Percentiles rank a stretch among this genome's conserved stretches.
These are phyloP conservation scores for Thinocorus orbignyianus DNA, from an alignment of 2,113 vertebrate genomes.

Conservation along the genomic window DNA sequence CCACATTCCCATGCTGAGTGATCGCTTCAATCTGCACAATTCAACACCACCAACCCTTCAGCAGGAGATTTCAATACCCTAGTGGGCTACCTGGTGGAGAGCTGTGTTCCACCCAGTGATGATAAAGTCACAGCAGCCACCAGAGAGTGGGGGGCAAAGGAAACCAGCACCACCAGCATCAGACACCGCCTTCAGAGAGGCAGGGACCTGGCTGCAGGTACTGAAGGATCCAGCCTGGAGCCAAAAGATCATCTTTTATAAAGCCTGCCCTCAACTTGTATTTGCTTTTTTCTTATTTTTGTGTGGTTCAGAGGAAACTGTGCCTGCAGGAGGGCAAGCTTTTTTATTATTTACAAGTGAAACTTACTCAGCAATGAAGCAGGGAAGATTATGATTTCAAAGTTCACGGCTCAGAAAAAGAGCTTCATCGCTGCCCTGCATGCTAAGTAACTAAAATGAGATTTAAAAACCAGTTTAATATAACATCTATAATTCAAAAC, in stretches of 20 bases:
- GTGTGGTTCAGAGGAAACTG: background rate
- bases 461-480: background rate
- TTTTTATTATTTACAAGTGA: background rate
- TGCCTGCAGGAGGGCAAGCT: background rate
- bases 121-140: background rate
- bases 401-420: background rate
- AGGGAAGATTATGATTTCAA: background rate
- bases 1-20: background rate
- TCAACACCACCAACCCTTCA: background rate
- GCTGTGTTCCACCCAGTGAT: background rate
- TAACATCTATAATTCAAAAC: background rate
- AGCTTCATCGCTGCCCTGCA: background rate
- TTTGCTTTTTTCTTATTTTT: background rate
- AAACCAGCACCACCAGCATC: background rate
- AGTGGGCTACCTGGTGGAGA: background rate
- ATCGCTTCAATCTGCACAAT: background rate
- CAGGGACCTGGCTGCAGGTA: background rate
- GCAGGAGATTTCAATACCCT: background rate
- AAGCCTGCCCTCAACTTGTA: background rate
- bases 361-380: background rate
- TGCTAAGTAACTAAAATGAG: background rate
- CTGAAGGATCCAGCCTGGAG: background rate
- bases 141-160: background rate
- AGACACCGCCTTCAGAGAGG: background rate
- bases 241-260: accelerated